phyloP scores from a whole-genome alignment of 2,113 vertebrate species.

The Cavia aperea region DNA sequence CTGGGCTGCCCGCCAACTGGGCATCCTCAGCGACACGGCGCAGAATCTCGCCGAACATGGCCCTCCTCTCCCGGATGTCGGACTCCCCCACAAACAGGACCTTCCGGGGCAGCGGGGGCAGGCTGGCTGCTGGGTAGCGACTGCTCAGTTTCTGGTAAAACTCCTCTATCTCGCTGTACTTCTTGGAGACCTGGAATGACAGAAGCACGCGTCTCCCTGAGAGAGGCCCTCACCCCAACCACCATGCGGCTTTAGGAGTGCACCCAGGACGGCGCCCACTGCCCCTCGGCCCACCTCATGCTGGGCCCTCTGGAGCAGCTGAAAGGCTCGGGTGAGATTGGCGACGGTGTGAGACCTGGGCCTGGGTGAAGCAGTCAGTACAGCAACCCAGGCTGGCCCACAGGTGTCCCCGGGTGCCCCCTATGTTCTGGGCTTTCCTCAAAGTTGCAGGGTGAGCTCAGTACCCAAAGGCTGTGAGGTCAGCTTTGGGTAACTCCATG shows the following conservation, averaged over 20 bases:
- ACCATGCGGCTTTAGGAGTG: accelerated
- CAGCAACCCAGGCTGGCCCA: not conserved
- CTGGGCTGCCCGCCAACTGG: conserved; percentile 77
- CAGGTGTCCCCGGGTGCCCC: accelerated
- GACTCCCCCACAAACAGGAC: conserved; percentile 84
- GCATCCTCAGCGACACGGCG: conserved; percentile 78
- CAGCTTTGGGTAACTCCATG: not conserved
- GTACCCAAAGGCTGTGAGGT: not conserved
- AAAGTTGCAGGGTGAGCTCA: not conserved
- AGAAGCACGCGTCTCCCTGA: not conserved
- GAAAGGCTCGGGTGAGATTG: not conserved
- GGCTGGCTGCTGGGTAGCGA: conserved; percentile 70
- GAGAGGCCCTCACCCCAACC: not conserved
- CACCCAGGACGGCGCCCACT: accelerated
- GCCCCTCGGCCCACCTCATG: accelerated
- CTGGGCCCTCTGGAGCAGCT: not conserved
- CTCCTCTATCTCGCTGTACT: conserved; percentile 87
- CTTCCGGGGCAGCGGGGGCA: conserved; percentile 84
- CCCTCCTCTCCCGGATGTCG: conserved; percentile 82
- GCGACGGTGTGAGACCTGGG: accelerated
- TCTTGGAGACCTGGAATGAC: conserved; percentile 83
- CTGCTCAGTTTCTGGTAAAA: conserved; percentile 78
- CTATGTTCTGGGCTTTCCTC: not conserved
- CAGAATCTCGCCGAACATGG: conserved; percentile 80
- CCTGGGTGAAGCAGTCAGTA: not conserved